These are phyloP conservation scores for Alloplasta piceator DNA, from an alignment of 2,888 invertebrate species.

Conservation along the genomic window DNA sequence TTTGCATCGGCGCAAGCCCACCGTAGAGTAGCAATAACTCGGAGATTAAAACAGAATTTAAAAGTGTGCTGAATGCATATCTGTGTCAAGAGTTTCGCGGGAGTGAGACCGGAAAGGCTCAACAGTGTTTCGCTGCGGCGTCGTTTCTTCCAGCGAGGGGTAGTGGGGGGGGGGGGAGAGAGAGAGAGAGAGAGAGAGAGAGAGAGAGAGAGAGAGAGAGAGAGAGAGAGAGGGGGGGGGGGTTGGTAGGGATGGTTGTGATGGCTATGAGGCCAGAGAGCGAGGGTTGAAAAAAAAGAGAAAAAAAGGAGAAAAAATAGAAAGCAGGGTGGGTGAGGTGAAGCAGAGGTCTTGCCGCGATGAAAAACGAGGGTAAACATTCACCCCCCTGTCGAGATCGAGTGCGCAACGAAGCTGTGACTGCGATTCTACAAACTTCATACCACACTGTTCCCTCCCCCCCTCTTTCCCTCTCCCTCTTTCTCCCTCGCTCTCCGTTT, in stretches of 20 bases:
- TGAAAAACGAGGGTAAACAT: constrained; percentile 58
- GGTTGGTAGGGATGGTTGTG: not conserved
- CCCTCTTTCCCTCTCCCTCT: constrained; percentile 23
- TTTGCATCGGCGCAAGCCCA: constrained; percentile 64
- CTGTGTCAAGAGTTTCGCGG: constrained; percentile 75
- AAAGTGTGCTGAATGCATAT: constrained; percentile 79
- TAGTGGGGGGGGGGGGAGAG: constrained; percentile 42
- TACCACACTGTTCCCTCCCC: constrained; percentile 30
- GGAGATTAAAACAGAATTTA: constrained; percentile 82
- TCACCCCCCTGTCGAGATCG: constrained; percentile 46
- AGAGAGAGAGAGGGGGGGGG: not conserved
- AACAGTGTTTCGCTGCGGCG: too few species aligned
- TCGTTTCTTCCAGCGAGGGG: constrained; percentile 24
- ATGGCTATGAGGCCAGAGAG: too few species aligned
- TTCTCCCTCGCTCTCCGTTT: constrained; percentile 5
- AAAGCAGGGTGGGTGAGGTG: constrained; percentile 10
- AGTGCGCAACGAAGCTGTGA: constrained; percentile 53
- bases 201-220: not conserved
- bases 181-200: constrained; percentile 1
- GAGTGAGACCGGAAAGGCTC: constrained; percentile 48
- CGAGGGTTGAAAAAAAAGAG: not conserved
- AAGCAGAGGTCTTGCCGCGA: constrained; percentile 51
- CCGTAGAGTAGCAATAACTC: constrained; percentile 80
- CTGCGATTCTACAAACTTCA: constrained; percentile 57
- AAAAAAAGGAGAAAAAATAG: constrained; percentile 12